Base-by-base conservation (phyloP, 2,113 vertebrate species). In the Rattus rattus region DNA sequence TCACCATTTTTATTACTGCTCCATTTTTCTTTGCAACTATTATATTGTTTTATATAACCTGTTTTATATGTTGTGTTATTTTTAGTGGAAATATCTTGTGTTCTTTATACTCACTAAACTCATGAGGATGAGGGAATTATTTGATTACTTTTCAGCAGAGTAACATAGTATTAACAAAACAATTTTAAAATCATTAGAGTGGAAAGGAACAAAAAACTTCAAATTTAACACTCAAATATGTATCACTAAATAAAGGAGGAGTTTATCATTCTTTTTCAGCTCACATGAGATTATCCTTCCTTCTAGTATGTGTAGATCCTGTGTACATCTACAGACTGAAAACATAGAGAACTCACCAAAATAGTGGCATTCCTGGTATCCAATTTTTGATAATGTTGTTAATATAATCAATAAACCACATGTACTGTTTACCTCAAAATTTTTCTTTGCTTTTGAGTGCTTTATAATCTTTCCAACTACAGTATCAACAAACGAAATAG, bases 231-330 rank as follows among this genome's bases (percentile, higher is more conserved):
- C 17, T 0, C 19, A 56, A 59, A 24, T 56, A 56, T 22, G 7
- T n/a, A n/a, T 33, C 33, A n/a, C 33, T 56, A 24, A 22, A 56
- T 59, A 59, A 81, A 56, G 9, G 7, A 30, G 16, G 1, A 56
- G 2, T 22, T 0, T 36, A n/a, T 49, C 2, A 2, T 0, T 20
- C 1, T 56, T 54, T 54, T 33, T 10, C 16, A 22, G 2, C 33
- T 81, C 52, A 59, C 1, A 36, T 56, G 1, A 0, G 4, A n/a
- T 56, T 56, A 24, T 11, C 9, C 17, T n/a, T 54, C 1, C 33
- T 19, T 52, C 9, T 11, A 20, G 30, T 54, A 79, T n/a, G 79
- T 56, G 4, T 56, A 19, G 52, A 56, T 22, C 33, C 30, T 2
- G 10, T 36, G 30, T 36, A 54, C 4, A 80, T 20, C 17, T 3